A percentile compares a stretch with the other conserved stretches of the same genome.
Conservation (phyloP, 1,140 invertebrate genomes). For the Drosophila littoralis region DNA sequence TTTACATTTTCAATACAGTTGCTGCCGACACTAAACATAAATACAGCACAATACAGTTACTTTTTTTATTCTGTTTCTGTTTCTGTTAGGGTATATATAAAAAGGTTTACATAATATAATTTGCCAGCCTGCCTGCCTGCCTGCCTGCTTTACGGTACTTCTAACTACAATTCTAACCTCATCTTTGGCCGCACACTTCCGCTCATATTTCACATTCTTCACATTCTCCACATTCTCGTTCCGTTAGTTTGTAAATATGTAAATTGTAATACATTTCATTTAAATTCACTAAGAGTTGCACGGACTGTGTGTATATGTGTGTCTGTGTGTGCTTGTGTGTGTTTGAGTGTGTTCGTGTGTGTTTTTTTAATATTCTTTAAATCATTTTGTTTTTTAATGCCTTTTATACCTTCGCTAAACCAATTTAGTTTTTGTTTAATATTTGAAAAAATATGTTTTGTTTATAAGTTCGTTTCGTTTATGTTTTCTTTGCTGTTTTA, state of each 20-base stretch:
- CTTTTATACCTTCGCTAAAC: conserved; percentile 71
- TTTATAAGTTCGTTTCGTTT: conserved; percentile 55
- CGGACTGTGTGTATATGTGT: conserved; percentile 58
- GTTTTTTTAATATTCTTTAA: conserved; percentile 23
- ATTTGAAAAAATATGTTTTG: conserved; percentile 69
- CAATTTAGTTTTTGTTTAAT: conserved; percentile 51
- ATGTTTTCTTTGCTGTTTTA: conserved; percentile 55
- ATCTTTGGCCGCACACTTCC: conserved; percentile 73
- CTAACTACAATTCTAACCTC: conserved; percentile 74
- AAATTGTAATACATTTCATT: conserved; percentile 60
- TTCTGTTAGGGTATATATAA: conserved; percentile 50
- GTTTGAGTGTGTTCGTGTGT: neutral
- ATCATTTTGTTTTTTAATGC: conserved; percentile 29
- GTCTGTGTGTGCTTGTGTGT: neutral
- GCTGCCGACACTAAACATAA: conserved; percentile 74
- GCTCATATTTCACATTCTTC: conserved; percentile 8
- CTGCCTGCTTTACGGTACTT: conserved; percentile 29
- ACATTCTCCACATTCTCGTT: conserved; percentile 13
- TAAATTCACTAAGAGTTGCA: conserved; percentile 82
- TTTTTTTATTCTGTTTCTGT: conserved; percentile 13
- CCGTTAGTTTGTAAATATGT: conserved; percentile 65
- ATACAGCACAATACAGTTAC: conserved; percentile 66
- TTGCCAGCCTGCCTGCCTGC: conserved; percentile 34
- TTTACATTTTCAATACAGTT: conserved; percentile 43
- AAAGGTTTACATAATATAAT: conserved; percentile 51